A percentile compares a stretch with the other conserved stretches of the same genome.
phyloP scores from a whole-genome alignment of 2,888 invertebrate genomes.

The Eupithecia centaureata region DNA sequence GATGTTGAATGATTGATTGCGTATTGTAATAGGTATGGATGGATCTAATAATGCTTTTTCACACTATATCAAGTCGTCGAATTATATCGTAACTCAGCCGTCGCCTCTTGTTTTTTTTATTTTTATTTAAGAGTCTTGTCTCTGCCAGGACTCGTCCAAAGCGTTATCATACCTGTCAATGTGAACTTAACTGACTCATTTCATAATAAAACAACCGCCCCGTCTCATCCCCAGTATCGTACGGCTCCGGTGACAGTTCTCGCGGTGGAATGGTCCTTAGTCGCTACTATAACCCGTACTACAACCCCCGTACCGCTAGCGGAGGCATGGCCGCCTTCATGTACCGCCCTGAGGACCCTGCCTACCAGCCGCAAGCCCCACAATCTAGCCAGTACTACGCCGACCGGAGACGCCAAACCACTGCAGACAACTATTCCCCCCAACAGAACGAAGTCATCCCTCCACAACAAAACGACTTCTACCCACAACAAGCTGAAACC shows the following conservation, averaged over 20 bases:
- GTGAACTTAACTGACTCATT: background rate
- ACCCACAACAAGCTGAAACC: constrained; percentile 62
- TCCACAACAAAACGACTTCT: constrained; percentile 67
- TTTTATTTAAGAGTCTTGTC: background rate
- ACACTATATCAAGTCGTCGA: background rate
- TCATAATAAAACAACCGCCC: background rate
- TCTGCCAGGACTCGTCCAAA: background rate
- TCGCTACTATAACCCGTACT: constrained; percentile 77
- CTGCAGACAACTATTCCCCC: constrained; percentile 62
- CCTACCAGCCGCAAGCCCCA: constrained; percentile 37
- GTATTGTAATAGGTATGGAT: background rate
- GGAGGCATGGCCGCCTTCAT: constrained; percentile 76
- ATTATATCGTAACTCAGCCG: background rate
- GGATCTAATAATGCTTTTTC: background rate
- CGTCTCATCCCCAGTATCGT: constrained; percentile 62
- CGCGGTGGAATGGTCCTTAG: constrained; percentile 76
- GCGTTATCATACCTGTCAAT: background rate
- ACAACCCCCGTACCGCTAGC: constrained; percentile 61
- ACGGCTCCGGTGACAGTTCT: constrained; percentile 66
- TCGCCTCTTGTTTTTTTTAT: too few species aligned
- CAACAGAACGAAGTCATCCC: constrained; percentile 63
- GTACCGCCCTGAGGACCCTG: constrained; percentile 63
- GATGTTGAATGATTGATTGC: background rate
- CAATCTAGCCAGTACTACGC: constrained; percentile 71
- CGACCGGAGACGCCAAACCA: constrained; percentile 73